phyloP scores from a whole-genome alignment of 1,140 invertebrate species.

The Brachionus angularis region DNA sequence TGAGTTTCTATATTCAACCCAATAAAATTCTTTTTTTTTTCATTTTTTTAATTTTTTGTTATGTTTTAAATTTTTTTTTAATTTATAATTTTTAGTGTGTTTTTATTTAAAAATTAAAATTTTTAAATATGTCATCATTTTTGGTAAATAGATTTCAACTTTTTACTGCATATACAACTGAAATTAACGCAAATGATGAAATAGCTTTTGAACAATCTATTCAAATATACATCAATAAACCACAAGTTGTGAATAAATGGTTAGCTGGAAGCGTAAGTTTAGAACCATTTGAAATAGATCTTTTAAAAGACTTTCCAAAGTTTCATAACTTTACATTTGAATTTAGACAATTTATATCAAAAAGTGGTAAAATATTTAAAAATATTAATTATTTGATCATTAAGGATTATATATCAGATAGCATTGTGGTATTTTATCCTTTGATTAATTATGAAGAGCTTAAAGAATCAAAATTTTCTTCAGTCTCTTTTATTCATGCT shows the following conservation, averaged over 20 bases:
- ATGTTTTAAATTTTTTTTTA: no score
- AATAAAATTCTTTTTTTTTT: no score
- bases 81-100: no score
- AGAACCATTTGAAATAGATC: not conserved
- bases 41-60: no score
- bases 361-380: constrained; percentile 13
- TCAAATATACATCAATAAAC: constrained; percentile 30
- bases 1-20: no score
- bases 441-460: not conserved
- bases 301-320: not conserved
- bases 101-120: no score
- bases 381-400: constrained; percentile 21
- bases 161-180: no score
- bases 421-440: not conserved
- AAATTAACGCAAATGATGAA: no score
- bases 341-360: constrained; percentile 31
- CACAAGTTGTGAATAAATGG: constrained; percentile 40
- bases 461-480: not conserved
- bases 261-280: constrained; percentile 22
- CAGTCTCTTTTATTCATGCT: not conserved
- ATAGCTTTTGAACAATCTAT: constrained; percentile 26
- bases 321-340: not conserved
- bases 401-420: not conserved
- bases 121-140: no score
- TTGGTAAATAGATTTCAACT: no score